Conservation (phyloP, 2,113 vertebrate genomes). For the Pao palembangensis region DNA sequence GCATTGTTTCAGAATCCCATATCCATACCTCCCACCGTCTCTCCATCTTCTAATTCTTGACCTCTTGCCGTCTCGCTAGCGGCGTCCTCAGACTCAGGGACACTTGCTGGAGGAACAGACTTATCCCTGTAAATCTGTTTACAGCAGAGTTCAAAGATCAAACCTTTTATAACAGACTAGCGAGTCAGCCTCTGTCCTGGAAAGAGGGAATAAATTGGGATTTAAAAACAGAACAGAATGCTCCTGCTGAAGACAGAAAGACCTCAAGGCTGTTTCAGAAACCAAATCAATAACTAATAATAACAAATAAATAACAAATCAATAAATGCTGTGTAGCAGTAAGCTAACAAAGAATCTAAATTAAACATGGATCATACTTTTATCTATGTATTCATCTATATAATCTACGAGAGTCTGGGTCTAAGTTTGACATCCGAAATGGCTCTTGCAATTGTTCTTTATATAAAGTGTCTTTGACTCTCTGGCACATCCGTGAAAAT, state of each 20-base stretch:
- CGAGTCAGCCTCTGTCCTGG: conserved; percentile 22
- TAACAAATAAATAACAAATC: no score
- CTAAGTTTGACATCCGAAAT: no score
- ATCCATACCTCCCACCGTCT: background rate
- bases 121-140: conserved; percentile 59
- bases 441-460: background rate
- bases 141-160: conserved; percentile 53
- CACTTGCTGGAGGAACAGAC: conserved; percentile 22
- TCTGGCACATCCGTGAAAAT: conserved; percentile 35
- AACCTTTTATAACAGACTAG: conserved; percentile 39
- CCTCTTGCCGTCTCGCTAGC: conserved; percentile 20
- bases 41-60: conserved; percentile 20
- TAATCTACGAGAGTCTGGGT: no score
- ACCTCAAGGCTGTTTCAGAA: no score
- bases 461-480: conserved; percentile 4
- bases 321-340: no score
- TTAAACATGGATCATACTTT: no score
- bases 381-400: no score
- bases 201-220: conserved; percentile 22
- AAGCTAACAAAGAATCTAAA: no score
- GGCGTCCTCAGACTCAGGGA: conserved; percentile 19
- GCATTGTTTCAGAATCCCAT: background rate
- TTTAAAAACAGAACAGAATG: conserved; percentile 3
- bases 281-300: no score
- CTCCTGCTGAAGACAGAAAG: background rate